Base-by-base conservation (phyloP, 2,888 invertebrate species). In the Diarsia brunnea region DNA sequence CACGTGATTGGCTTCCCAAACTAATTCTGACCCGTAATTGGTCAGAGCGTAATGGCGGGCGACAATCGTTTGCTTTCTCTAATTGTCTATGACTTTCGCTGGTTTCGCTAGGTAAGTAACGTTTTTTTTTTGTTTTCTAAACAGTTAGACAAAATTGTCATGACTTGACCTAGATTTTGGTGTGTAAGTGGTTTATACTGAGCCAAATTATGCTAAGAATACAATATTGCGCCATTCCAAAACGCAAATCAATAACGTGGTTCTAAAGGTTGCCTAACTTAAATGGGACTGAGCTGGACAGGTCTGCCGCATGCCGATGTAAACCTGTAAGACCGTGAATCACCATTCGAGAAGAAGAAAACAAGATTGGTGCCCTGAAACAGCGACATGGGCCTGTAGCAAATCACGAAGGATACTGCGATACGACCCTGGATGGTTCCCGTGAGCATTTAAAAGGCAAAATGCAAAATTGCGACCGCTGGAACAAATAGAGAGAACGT, bases 31-130 rank as follows among this genome's bases (percentile, higher is more conserved):
- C 88, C 94, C 90, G 90, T 94, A 94, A 94, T 94, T 93, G 94
- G 92, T 84, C 88, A 87, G 82, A 82, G 49, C 60, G 86, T 87
- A 88, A 89, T 88, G 72, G 88, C 77, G 79, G 70, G 81, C 83
- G 88, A 89, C 89, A 81, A 89, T 89, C 85, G 87, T 87, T 89
- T 86, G 91, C 93, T 94, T 94, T 92, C 94, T 93, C 93, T 92
- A 90, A 92, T 92, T 92, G 91, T 92, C 89, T 91, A 88, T 90
- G 88, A 93, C 94, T 94, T 94, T 94, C 94, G 91, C 93, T 93
- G 81, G 88, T 87, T 89, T 89, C 88, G 89, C 86, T 84, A 63
- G 65, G 53, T 82, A 74, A 74, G 80, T 63, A 43, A 14, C 43
- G 63, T 68, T 72, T 70, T 83, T 86, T 87, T 89, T 90, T 89